A percentile compares a stretch with the other conserved stretches of the same genome.
Evolutionary conservation across 2,797 vertebrate genomes (phyloP).

Genomic region (Halcyon smyrnensis): DNA sequence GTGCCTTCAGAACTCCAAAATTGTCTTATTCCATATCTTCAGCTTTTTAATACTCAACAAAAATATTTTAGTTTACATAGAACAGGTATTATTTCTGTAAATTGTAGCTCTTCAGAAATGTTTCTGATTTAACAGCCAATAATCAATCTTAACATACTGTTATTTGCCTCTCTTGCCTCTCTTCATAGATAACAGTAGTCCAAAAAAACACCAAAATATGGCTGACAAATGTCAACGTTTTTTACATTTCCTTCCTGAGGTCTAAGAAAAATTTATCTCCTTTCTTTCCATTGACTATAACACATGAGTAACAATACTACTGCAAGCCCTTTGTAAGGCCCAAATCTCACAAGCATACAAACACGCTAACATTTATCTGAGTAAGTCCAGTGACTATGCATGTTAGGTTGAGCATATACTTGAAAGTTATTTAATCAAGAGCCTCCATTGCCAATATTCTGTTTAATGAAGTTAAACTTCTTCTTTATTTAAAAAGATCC

Average conservation of each 20-base stretch:
- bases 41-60: neutral
- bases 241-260: neutral
- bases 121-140: neutral
- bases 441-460: neutral
- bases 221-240: neutral
- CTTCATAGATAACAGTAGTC: neutral
- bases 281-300: neutral
- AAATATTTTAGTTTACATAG: neutral
- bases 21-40: neutral
- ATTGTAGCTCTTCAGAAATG: neutral
- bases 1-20: neutral
- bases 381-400: accelerated
- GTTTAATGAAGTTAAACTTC: neutral
- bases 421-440: neutral
- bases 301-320: neutral
- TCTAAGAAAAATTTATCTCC: neutral
- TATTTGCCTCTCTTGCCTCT: neutral
- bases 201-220: neutral
- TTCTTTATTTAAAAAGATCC: neutral
- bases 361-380: neutral
- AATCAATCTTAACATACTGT: neutral
- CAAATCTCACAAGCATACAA: neutral
- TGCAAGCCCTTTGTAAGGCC: neutral
- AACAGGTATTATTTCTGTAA: neutral
- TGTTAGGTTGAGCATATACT: accelerated